These are phyloP conservation scores for Chloroceryle inda DNA, from an alignment of 2,797 vertebrate genomes.

Conservation along the genomic window DNA sequence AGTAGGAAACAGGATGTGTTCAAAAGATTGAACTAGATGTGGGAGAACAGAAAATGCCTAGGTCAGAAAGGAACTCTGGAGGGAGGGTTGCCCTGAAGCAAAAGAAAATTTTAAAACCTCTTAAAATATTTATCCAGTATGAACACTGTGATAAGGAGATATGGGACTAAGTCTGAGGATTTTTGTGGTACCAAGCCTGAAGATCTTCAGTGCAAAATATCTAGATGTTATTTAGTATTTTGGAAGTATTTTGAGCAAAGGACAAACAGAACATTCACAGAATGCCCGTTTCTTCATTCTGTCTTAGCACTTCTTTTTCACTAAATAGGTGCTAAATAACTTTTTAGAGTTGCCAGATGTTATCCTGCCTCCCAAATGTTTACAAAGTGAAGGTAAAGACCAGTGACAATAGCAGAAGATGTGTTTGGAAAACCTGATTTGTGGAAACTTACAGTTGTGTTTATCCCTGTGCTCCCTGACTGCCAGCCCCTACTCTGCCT, in stretches of 20 bases:
- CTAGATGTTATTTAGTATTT: background rate
- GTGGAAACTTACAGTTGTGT: background rate
- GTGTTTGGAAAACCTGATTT: background rate
- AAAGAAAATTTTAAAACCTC: background rate
- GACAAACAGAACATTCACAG: background rate
- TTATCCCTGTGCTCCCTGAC: background rate
- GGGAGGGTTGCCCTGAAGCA: background rate
- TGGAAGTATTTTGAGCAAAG: background rate
- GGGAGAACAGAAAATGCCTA: background rate
- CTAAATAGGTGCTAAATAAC: background rate
- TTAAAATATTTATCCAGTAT: background rate
- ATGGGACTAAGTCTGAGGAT: background rate
- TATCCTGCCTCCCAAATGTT: background rate
- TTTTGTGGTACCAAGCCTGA: background rate
- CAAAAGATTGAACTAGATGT: background rate
- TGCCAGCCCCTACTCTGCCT: background rate
- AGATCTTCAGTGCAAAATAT: background rate
- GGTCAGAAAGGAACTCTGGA: background rate
- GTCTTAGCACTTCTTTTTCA: background rate
- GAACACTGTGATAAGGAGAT: background rate
- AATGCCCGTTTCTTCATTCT: background rate
- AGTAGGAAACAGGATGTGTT: background rate
- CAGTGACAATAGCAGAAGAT: background rate
- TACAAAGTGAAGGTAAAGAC: background rate
- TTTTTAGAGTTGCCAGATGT: background rate